These are phyloP conservation scores for Leptinotarsa defecta DNA, from an alignment of 1,140 invertebrate genomes.

Conservation along the genomic window DNA sequence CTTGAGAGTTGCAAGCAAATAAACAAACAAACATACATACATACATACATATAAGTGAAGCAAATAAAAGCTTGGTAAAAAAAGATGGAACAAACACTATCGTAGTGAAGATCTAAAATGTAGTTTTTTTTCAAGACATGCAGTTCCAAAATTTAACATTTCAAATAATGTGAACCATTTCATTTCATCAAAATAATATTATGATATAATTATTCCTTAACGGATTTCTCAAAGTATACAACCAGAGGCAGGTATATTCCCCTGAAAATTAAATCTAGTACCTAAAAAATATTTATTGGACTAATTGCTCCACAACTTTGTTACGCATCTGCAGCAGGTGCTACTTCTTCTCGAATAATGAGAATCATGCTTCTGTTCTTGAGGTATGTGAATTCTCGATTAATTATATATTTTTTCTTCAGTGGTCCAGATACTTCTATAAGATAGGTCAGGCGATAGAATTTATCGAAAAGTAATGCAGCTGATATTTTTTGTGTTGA, in stretches of 20 bases:
- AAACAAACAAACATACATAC: too few relatives aligned
- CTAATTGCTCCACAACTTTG: background rate
- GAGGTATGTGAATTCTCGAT: background rate
- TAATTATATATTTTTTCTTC: background rate
- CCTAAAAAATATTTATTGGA: background rate
- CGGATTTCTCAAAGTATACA: background rate
- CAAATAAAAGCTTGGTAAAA: too few relatives aligned
- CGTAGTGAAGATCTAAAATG: too few relatives aligned
- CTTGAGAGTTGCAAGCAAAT: too few relatives aligned
- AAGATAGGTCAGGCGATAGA: background rate
- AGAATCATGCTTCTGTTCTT: background rate
- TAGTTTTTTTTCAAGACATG: too few relatives aligned
- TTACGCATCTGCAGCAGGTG: slow-evolving; percentile 5
- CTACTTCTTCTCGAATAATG: background rate
- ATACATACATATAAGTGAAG: too few relatives aligned
- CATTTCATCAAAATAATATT: too few relatives aligned
- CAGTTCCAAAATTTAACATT: too few relatives aligned
- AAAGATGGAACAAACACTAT: too few relatives aligned
- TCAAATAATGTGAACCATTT: too few relatives aligned
- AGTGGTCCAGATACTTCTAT: background rate
- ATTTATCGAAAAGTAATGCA: background rate
- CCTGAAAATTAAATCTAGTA: background rate
- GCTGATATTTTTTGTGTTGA: slow-evolving; percentile 6
- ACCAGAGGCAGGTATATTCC: background rate
- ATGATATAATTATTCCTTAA: background rate